Evolutionary conservation across 2,888 invertebrate species (phyloP), one percentile per base, ranked within the genome.

Genomic region (Prosapia bicincta): DNA sequence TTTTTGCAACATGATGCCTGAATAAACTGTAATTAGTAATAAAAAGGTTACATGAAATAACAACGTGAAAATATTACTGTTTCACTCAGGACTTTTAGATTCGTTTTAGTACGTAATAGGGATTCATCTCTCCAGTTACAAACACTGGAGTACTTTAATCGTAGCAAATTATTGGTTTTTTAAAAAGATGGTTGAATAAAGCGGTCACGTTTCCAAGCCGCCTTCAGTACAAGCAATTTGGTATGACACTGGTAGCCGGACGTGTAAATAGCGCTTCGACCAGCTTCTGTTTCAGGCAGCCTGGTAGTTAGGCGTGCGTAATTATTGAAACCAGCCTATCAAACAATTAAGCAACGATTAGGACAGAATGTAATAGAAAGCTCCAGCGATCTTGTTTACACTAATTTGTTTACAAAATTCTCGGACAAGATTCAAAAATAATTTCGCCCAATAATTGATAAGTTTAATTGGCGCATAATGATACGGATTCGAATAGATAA

Each of bases 341-440:
- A 54, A 30, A 32, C 73, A 23, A 73, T 73, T 68, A 69, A 74
- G 69, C 65, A 15, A 3, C 74, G 68, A 74, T 74, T 74, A 74
- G 69, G 43, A 74, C 54, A 69, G 38, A 74, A 74, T 25, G 74
- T 74, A 73, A 73, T 73, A 43, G 68, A 68, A 38, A 38, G 38
- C 69, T 43, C 26, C 38, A 38, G 54, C 73, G 20, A 43, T 43
- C 74, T 74, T 74, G 74, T 74, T 74, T 74, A 74, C 74, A 74
- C 74, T 74, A 74, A 74, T 74, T 69, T 74, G 74, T 74, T 74
- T 74, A 74, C 74, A 74, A 73, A 74, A 74, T 65, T 74, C 65
- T 66, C 74, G 13, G 54, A 54, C 54, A 20, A 54, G 54, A 54
- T 54, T 20, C 20, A 20, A 54, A 54, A 54, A 54, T 54, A n/a